Conservation (phyloP, 1,140 invertebrate genomes). For the Battus philenor region DNA sequence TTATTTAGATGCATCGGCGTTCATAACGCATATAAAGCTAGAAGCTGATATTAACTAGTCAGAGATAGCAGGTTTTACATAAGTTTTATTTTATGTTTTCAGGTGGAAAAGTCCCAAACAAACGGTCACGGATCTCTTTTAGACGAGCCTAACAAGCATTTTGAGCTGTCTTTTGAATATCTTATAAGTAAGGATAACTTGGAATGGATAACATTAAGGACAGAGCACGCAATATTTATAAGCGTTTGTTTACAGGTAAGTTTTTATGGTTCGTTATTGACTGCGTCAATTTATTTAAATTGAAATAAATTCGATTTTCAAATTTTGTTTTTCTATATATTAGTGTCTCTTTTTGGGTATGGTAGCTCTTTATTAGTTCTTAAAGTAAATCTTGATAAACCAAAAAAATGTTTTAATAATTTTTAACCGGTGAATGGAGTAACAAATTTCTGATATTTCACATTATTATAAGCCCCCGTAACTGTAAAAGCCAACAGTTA, state of each 20-base stretch:
- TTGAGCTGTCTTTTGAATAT: constrained; percentile 97
- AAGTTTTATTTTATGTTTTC: constrained; percentile 21
- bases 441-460: too few species aligned
- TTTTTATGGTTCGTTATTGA: too few species aligned
- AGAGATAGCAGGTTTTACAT: background rate
- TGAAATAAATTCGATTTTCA: too few species aligned
- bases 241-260: constrained; percentile 91
- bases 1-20: too few species aligned
- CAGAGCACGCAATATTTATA: constrained; percentile 95
- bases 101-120: constrained; percentile 45
- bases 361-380: background rate
- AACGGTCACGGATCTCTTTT: constrained; percentile 48
- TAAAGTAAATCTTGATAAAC: background rate
- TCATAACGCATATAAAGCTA: too few species aligned
- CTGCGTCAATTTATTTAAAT: too few species aligned
- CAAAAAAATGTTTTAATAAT: background rate
- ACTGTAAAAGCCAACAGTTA: too few species aligned
- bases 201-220: constrained; percentile 94
- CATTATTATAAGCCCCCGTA: too few species aligned
- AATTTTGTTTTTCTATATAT: too few species aligned
- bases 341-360: background rate
- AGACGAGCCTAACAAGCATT: constrained; percentile 58
- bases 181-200: constrained; percentile 93
- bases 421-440: too few species aligned
- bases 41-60: background rate